phyloP scores from a whole-genome alignment of 2,113 vertebrate species.

The Caranx melampygus region DNA sequence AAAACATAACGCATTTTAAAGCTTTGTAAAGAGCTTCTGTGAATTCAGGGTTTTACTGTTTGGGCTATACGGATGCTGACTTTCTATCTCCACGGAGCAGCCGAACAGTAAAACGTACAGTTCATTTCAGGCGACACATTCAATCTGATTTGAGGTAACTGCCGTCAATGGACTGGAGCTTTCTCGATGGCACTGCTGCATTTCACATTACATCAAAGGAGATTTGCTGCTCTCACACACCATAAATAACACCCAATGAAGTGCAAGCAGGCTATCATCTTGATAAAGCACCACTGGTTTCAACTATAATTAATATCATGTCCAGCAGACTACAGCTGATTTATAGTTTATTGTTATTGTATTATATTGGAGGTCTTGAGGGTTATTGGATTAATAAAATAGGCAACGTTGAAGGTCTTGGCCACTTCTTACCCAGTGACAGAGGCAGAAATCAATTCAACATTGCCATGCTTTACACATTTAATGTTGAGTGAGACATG shows the following conservation, averaged over 20 bases:
- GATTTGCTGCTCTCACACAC: constrained; percentile 61
- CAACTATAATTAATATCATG: constrained; percentile 53
- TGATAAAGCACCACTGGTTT: constrained; percentile 67
- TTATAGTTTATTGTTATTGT: constrained; percentile 30
- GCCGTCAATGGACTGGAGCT: constrained; percentile 29
- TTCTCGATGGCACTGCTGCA: constrained; percentile 39
- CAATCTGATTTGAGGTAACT: constrained; percentile 56
- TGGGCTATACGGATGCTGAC: no score
- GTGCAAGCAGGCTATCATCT: constrained; percentile 38
- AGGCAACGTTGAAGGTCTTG: background rate
- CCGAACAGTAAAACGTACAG: constrained; percentile 1
- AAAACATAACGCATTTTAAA: background rate
- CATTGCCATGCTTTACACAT: background rate
- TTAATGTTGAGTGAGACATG: constrained; percentile 8
- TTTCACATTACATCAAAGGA: constrained; percentile 50
- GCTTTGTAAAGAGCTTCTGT: background rate
- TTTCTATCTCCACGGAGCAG: constrained; percentile 1
- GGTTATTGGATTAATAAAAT: constrained; percentile 38
- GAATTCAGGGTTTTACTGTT: background rate
- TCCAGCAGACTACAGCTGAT: constrained; percentile 11
- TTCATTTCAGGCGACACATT: constrained; percentile 41
- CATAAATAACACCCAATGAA: constrained; percentile 75
- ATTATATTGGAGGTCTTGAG: constrained; percentile 13
- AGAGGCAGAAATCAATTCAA: constrained; percentile 14
- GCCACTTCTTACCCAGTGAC: background rate